Evolutionary conservation across 1,140 invertebrate species (phyloP).

Genomic region (Drosophila neocordata): DNA sequence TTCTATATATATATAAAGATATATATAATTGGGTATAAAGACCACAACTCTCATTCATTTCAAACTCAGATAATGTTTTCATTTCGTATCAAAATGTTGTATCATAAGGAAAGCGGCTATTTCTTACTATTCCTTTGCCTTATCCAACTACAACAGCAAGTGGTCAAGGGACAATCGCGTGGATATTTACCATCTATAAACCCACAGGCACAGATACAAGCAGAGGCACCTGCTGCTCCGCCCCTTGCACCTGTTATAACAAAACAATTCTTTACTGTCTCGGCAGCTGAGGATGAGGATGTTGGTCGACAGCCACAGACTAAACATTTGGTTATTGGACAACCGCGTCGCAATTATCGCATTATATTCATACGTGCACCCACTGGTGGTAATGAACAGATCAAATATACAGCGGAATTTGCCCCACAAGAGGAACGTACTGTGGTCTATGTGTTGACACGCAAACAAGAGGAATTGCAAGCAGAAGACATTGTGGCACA

Average conservation of each 20-base stretch:
- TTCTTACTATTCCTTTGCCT: neutral
- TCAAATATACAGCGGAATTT: constrained; percentile 86
- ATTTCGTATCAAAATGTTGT: neutral
- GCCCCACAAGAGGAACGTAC: constrained; percentile 91
- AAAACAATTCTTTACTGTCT: constrained; percentile 73
- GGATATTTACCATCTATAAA: constrained; percentile 51
- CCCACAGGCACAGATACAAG: constrained; percentile 21
- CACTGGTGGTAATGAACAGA: constrained; percentile 85
- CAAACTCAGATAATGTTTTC: neutral
- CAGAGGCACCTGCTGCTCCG: neutral
- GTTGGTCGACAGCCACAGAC: constrained; percentile 32
- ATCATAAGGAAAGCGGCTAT: neutral
- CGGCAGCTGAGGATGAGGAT: constrained; percentile 74
- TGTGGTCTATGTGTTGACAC: constrained; percentile 91
- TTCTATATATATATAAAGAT: neutral
- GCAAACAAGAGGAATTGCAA: constrained; percentile 83
- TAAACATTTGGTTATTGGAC: constrained; percentile 76
- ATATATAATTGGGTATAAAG: constrained; percentile 26
- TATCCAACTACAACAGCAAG: neutral
- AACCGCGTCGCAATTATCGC: constrained; percentile 90
- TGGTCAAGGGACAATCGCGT: constrained; percentile 29
- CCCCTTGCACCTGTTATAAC: constrained; percentile 54
- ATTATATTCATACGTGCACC: constrained; percentile 94
- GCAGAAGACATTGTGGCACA: constrained; percentile 72
- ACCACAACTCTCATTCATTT: neutral